Evolutionary conservation across 1,140 invertebrate genomes (phyloP).

Genomic region (Batillaria attramentaria): DNA sequence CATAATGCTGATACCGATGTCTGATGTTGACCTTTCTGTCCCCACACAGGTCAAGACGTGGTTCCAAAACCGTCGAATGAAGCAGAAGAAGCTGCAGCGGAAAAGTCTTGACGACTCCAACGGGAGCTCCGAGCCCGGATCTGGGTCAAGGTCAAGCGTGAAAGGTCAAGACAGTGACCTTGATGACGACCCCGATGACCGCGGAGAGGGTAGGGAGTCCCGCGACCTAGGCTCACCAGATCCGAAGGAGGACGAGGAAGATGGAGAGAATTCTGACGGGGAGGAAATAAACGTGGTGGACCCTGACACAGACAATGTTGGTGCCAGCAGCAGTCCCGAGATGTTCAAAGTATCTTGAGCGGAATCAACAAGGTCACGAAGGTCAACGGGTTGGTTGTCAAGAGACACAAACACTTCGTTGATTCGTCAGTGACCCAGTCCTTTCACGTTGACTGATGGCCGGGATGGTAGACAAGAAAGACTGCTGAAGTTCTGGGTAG

Average conservation of each 20-base stretch:
- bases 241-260: constrained; percentile 27
- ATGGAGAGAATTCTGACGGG: constrained; percentile 44
- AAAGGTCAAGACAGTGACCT: constrained; percentile 40
- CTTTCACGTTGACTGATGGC: too few relatives aligned
- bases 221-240: constrained; percentile 25
- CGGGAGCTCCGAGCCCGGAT: too few relatives aligned
- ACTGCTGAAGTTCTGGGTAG: background rate
- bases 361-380: background rate
- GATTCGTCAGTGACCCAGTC: background rate
- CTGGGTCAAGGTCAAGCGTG: constrained; percentile 22
- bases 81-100: constrained; percentile 95
- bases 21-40: background rate
- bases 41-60: constrained; percentile 89
- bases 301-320: constrained; percentile 43
- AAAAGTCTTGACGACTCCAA: constrained; percentile 77
- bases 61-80: constrained; percentile 98
- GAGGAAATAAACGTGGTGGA: constrained; percentile 64
- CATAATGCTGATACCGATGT: background rate
- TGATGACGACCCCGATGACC: constrained; percentile 42
- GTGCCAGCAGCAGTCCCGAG: background rate
- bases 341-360: constrained; percentile 3
- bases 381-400: background rate
- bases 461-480: background rate
- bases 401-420: background rate
- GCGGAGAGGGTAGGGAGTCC: constrained; percentile 27